phyloP scores from a whole-genome alignment of 1,140 invertebrate species.

The Acromyrmex heyeri region DNA sequence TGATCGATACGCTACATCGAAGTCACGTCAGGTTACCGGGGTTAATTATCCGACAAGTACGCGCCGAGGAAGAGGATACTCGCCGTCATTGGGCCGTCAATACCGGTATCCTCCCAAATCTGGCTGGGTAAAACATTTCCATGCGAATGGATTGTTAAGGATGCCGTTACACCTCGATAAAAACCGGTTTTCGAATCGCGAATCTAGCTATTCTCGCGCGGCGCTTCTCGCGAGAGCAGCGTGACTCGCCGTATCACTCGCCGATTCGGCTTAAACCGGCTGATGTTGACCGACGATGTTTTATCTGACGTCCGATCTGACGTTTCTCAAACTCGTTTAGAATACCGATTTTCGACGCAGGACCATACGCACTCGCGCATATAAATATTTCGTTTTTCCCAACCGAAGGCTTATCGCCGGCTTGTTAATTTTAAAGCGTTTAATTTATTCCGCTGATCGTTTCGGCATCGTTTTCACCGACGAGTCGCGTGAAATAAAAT shows the following conservation, averaged over 20 bases:
- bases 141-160: conserved; percentile 54
- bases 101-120: conserved; percentile 65
- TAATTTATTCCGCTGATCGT: conserved; percentile 67
- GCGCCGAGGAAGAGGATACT: conserved; percentile 33
- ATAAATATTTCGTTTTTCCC: conserved; percentile 70
- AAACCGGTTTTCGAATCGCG: conserved; percentile 70
- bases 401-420: conserved; percentile 68
- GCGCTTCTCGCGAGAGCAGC: conserved; percentile 43
- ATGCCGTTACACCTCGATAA: conserved; percentile 63
- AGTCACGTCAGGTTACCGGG: conserved; percentile 53
- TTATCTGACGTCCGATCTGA: conserved; percentile 73
- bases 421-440: conserved; percentile 69
- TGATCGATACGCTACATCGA: conserved; percentile 53
- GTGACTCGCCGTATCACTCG: conserved; percentile 63
- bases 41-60: conserved; percentile 71
- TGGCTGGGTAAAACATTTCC: conserved; percentile 64
- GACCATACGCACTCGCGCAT: neutral
- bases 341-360: conserved; percentile 30
- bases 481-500: conserved; percentile 61
- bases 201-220: conserved; percentile 68
- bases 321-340: conserved; percentile 71
- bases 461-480: conserved; percentile 1
- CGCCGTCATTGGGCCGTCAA: conserved; percentile 58
- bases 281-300: conserved; percentile 58
- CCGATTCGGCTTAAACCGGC: conserved; percentile 53